Conservation (phyloP, 2,797 vertebrate genomes). For the Intellagama lesueurii region DNA sequence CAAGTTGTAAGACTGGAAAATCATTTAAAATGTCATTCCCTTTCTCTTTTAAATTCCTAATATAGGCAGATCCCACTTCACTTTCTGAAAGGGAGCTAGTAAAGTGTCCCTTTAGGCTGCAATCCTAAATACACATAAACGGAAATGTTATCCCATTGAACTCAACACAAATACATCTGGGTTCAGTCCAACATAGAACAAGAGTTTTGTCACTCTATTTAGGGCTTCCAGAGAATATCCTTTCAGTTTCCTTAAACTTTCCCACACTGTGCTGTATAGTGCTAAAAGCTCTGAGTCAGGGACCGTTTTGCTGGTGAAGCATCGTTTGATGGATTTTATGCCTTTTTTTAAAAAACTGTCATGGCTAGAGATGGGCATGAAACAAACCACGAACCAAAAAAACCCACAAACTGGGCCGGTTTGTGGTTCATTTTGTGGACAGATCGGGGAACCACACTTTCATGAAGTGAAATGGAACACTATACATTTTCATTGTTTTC, state of each 20-base stretch:
- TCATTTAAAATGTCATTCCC: neutral
- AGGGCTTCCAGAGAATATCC: neutral
- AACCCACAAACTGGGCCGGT: too few relatives aligned
- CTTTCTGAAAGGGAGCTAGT: neutral
- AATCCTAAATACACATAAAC: neutral
- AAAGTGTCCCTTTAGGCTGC: neutral
- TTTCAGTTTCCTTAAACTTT: neutral
- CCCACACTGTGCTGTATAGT: neutral
- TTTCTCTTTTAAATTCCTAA: neutral
- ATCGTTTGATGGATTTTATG: neutral
- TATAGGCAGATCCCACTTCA: neutral
- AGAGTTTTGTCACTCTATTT: neutral
- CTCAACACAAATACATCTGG: neutral
- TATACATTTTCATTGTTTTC: too few relatives aligned
- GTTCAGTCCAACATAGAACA: neutral
- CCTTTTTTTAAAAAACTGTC: neutral
- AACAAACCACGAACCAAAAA: too few relatives aligned
- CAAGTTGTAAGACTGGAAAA: neutral
- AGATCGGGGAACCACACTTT: too few relatives aligned
- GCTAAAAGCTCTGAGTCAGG: neutral
- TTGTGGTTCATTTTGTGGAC: too few relatives aligned
- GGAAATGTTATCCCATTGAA: neutral
- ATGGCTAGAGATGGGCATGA: too few relatives aligned
- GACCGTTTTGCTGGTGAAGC: neutral
- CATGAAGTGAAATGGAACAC: too few relatives aligned